Percentiles rank a stretch among this genome's conserved stretches.
These are phyloP conservation scores for Kradibia gibbosae DNA, from an alignment of 1,140 invertebrate species.

Conservation along the genomic window DNA sequence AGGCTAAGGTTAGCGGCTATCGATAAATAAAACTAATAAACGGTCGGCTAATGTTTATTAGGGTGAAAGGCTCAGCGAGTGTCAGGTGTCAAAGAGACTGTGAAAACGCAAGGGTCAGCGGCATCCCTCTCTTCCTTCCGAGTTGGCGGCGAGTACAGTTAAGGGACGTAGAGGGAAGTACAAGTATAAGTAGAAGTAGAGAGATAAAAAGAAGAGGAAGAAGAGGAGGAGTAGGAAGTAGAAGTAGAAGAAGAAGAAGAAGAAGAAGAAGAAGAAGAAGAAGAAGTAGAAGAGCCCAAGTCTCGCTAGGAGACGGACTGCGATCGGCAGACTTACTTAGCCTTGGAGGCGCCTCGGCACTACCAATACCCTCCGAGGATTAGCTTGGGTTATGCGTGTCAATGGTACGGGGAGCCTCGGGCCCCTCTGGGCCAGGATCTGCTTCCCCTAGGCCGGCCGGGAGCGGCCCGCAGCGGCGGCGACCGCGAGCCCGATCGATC, in stretches of 20 bases:
- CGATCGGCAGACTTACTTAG: conserved; percentile 80
- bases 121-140: neutral
- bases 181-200: no score
- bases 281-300: conserved; percentile 52
- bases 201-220: neutral
- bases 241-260: conserved; percentile 47
- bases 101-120: neutral
- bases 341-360: conserved; percentile 76
- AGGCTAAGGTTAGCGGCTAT: no score
- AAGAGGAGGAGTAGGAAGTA: conserved; percentile 44
- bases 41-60: no score
- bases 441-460: neutral
- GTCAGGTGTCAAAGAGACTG: neutral
- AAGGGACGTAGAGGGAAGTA: no score
- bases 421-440: neutral
- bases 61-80: neutral
- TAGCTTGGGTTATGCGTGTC: neutral
- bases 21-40: no score
- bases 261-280: conserved; percentile 43
- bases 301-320: conserved; percentile 56
- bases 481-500: conserved; percentile 11
- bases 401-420: neutral
- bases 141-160: no score
- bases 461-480: neutral
- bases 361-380: neutral